Evolutionary conservation across 2,797 vertebrate genomes (phyloP), one percentile per base, ranked within the genome.

Genomic region (Falco rusticolus): DNA sequence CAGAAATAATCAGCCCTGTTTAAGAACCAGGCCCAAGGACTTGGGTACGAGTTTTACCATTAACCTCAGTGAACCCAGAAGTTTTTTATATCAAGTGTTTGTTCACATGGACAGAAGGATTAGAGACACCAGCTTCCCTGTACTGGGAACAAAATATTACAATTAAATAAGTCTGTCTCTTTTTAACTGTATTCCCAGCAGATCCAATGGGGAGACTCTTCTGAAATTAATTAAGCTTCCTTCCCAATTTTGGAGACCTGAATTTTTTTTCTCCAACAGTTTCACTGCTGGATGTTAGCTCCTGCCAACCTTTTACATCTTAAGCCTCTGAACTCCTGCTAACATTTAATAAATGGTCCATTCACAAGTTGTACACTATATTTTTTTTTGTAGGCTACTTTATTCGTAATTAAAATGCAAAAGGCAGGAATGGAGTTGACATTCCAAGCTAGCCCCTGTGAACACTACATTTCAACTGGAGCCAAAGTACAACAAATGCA

Each of bases 391-490:
- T 43, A 83, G 82, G 37, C 65, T 81, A 60, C 89, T 96, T 92
- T 89, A 95, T 96, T 97, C 96, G 79, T 90, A 78, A 96, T 88
- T 95, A 81, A 96, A 96, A 97, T 92, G 89, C 63, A 87, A 80
- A 95, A 93, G 59, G 71, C 89, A 85, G 80, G 54, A 95, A 91
- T 5, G 13, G 93, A 94, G 92, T 66, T 96, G 95, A 74, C 65
- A 90, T 94, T 96, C 88, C 93, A 78, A 69, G 78, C 81, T 66
- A 89, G 78, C 50, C 80, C 57, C 51, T 41, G 64, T 12, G 33
- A 70, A 86, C 28, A 10, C 90, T 22, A 74, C 68, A 6, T 77
- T 90, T 87, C 85, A 84, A 77, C 85, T 77, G 34, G 68, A 96
- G 94, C 93, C 80, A 68, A 89, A 91, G 75, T 71, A 92, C 77